Conservation (phyloP, 1,140 invertebrate genomes). For the Drosophila virilis region DNA sequence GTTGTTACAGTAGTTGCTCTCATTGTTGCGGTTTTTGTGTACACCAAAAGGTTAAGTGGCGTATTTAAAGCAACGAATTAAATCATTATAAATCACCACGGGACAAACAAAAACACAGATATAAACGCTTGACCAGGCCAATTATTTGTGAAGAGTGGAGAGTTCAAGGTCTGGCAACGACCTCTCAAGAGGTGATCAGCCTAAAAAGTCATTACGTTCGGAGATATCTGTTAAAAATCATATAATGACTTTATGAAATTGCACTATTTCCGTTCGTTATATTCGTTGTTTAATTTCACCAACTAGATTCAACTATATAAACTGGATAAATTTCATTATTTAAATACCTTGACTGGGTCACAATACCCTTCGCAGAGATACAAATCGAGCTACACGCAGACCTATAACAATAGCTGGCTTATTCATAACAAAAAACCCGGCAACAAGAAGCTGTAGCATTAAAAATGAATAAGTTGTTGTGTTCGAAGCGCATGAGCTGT, state of each 20-base stretch:
- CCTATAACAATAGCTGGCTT: slow-evolving; percentile 25
- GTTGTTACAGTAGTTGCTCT: slow-evolving; percentile 59
- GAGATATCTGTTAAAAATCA: background rate
- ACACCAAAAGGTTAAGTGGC: slow-evolving; percentile 71
- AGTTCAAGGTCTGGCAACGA: slow-evolving; percentile 34
- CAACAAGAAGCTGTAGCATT: slow-evolving; percentile 9
- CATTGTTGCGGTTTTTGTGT: slow-evolving; percentile 72
- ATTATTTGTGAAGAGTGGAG: too few relatives aligned
- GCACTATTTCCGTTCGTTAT: background rate
- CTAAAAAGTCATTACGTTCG: background rate
- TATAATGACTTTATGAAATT: background rate
- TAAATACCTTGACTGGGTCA: slow-evolving; percentile 4
- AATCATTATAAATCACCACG: slow-evolving; percentile 59
- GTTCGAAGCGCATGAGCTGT: background rate
- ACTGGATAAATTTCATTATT: background rate
- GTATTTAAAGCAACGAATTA: slow-evolving; percentile 66
- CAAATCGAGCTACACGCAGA: slow-evolving; percentile 6
- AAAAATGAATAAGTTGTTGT: background rate
- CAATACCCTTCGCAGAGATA: slow-evolving; percentile 16
- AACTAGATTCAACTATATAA: background rate
- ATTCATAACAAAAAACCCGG: slow-evolving; percentile 15
- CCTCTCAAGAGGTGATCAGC: slow-evolving; percentile 4
- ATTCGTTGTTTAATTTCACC: too few relatives aligned
- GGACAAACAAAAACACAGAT: slow-evolving; percentile 13
- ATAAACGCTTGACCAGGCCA: slow-evolving; percentile 10